Percentiles rank a stretch among this genome's conserved stretches.
Conservation (phyloP, 2,797 vertebrate genomes). For the Simalia tracyae region DNA sequence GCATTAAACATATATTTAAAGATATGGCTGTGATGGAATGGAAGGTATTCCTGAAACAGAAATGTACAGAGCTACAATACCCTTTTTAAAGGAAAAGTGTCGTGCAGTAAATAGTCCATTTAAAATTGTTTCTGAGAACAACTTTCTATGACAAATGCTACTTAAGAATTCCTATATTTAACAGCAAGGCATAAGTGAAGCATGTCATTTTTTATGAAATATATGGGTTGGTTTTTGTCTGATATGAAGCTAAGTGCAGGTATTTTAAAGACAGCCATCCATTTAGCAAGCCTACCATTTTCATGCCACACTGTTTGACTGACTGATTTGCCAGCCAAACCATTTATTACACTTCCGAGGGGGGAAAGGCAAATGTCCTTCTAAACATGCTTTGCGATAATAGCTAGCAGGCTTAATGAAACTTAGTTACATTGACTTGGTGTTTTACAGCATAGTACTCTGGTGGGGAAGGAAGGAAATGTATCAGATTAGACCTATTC, state of each 20-base stretch:
- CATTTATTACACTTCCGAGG: slow-evolving; percentile 2
- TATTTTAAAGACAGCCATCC: slow-evolving; percentile 10
- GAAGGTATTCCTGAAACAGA: background rate
- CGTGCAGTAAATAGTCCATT: background rate
- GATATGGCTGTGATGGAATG: background rate
- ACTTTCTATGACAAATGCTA: slow-evolving; percentile 20
- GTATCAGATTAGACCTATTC: slow-evolving; percentile 23
- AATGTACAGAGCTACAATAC: background rate
- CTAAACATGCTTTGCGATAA: background rate
- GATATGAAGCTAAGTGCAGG: background rate
- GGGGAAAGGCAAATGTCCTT: background rate
- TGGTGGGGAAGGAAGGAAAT: background rate
- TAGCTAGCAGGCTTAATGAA: slow-evolving; percentile 8
- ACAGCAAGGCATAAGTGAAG: background rate
- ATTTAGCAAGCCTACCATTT: slow-evolving; percentile 6
- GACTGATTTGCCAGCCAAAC: background rate
- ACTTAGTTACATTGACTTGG: background rate
- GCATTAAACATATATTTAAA: background rate
- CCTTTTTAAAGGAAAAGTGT: background rate
- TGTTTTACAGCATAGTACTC: background rate
- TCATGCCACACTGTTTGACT: background rate
- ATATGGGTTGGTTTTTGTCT: background rate
- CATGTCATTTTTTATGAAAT: background rate
- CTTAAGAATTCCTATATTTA: slow-evolving; percentile 27
- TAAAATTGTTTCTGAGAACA: slow-evolving; percentile 8